Base-by-base conservation (phyloP, 2,888 invertebrate species). In the Rugalucina vietnamica region DNA sequence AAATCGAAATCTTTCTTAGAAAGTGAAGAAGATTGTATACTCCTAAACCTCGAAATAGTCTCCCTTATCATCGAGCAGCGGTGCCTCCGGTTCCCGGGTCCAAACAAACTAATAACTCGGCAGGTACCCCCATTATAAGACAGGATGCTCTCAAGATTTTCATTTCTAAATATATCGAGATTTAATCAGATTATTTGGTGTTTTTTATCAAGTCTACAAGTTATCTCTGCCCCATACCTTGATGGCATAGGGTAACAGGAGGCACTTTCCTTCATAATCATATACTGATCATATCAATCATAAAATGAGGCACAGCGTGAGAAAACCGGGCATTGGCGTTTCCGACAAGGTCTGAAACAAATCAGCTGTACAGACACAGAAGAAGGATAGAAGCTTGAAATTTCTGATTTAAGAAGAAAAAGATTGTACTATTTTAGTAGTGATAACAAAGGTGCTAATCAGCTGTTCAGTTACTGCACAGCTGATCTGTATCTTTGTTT, bases 251-350 rank as follows among this genome's bases (percentile, higher is more conserved):
- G 37, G 34, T 76, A 77, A 69, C 76, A 82, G 75, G 65, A 79
- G 84, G 50, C 79, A 87, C 87, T 87, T 87, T 87, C 87, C 84
- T 87, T 87, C 84, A 85, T 76, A 85, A 87, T 76, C 73, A 65
- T 79, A 69, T 29, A 76, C 71, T 34, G 65, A 65, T 65, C 65
- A 65, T 65, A 65, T 65, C 65, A 65, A 65, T 65, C 65, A 65
- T 65, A 65, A 65, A 54, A 65, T 43, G 34, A 2, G 74, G 72
- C 50, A 72, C 37, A 79, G 43, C 71, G n/a, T n/a, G n/a, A n/a
- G n/a, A n/a, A n/a, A n/a, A n/a, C n/a, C n/a, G n/a, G n/a, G n/a
- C n/a, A n/a, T n/a, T n/a, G n/a, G n/a, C n/a, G n/a, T n/a, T n/a
- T n/a, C n/a, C n/a, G n/a, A n/a, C n/a, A n/a, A n/a, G n/a, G n/a